Evolutionary conservation across 30 jellyfish, hydroid and myxozoan genomes (phyloP).

Genomic region (Catostylus mosaicus): DNA sequence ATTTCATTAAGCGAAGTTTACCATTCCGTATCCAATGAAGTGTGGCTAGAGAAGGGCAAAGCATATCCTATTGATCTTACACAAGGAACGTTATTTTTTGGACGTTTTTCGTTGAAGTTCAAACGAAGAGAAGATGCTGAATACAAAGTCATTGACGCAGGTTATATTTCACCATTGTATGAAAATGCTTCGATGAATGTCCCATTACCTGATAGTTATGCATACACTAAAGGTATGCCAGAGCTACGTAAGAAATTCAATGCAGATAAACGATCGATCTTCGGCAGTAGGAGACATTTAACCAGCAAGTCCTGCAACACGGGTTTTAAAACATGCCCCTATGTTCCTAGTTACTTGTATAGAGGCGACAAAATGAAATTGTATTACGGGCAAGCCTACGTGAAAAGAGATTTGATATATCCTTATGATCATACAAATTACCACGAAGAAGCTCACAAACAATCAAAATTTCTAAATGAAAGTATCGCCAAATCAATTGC

Average conservation of each 20-base stretch:
- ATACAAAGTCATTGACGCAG: slow-evolving; percentile 7
- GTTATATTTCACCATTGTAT: slow-evolving; percentile 33
- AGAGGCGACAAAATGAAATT: slow-evolving; percentile 13
- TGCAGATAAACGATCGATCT: slow-evolving; percentile 26
- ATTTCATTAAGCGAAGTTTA: background rate
- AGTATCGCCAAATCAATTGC: slow-evolving; percentile 39
- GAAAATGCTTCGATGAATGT: background rate
- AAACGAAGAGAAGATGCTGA: slow-evolving; percentile 13
- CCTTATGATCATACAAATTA: slow-evolving; percentile 53
- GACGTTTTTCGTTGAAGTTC: slow-evolving; percentile 19
- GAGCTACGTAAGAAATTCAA: slow-evolving; percentile 19
- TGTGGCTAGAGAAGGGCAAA: slow-evolving; percentile 36
- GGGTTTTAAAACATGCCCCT: slow-evolving; percentile 63
- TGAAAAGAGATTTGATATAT: slow-evolving; percentile 57
- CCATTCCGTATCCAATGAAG: slow-evolving; percentile 14
- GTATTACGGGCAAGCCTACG: slow-evolving; percentile 61
- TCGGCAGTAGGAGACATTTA: slow-evolving; percentile 7
- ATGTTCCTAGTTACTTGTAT: slow-evolving; percentile 63
- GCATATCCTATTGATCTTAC: slow-evolving; percentile 44
- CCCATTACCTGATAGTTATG: slow-evolving; percentile 31
- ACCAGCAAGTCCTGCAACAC: slow-evolving; percentile 29
- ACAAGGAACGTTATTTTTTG: slow-evolving; percentile 1
- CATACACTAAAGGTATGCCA: slow-evolving; percentile 3
- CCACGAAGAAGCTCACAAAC: background rate
- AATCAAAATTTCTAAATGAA: slow-evolving; percentile 14